Percentiles rank a stretch among this genome's conserved stretches.
Evolutionary conservation across 2,113 vertebrate genomes (phyloP).

Genomic region (Vulpes lagopus): DNA sequence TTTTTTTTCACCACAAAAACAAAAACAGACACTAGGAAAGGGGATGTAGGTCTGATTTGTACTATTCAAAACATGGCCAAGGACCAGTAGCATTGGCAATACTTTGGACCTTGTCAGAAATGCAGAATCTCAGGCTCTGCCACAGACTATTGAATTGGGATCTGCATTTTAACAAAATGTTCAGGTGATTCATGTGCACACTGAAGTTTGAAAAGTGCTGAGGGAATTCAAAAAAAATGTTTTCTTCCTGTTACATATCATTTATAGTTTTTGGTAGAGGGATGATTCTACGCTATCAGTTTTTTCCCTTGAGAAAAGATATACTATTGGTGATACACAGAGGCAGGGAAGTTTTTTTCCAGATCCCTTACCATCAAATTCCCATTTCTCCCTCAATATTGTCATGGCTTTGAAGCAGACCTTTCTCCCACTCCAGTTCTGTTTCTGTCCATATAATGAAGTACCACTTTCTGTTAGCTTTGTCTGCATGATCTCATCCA

Average conservation of each 20-base stretch:
- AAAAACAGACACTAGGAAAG: background rate
- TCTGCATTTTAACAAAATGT: background rate
- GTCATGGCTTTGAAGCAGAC: background rate
- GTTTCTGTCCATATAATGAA: slow-evolving; percentile 30
- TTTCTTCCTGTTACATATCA: background rate
- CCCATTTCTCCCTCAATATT: background rate
- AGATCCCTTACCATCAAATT: background rate
- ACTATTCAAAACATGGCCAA: background rate
- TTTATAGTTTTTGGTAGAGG: background rate
- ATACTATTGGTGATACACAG: background rate
- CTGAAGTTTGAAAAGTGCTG: background rate
- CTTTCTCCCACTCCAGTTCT: background rate
- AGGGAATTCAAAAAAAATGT: background rate
- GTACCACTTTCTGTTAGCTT: slow-evolving; percentile 6
- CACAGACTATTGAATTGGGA: background rate
- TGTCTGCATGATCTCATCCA: slow-evolving; percentile 7
- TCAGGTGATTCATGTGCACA: background rate
- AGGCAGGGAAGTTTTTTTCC: background rate
- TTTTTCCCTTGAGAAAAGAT: background rate
- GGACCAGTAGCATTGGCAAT: background rate
- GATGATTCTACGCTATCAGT: background rate
- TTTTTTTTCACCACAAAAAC: background rate
- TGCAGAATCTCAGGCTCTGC: background rate
- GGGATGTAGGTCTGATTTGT: background rate
- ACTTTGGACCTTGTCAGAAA: background rate